Conservation (phyloP, 2,113 vertebrate species). For the Mus pahari region DNA sequence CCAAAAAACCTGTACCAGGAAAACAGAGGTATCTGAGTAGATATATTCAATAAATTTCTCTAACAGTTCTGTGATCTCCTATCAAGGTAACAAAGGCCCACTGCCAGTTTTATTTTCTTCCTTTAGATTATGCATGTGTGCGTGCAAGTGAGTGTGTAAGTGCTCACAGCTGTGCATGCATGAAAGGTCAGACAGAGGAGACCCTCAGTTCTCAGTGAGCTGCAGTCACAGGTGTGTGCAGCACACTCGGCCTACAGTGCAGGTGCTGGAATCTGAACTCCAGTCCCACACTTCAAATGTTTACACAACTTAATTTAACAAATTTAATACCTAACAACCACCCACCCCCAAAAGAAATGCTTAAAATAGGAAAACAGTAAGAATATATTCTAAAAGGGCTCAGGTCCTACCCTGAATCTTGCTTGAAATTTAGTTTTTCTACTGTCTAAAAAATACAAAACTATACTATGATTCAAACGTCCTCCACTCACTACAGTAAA, state of each 20-base stretch:
- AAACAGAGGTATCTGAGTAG: not conserved
- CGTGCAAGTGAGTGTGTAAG: not conserved
- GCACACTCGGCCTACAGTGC: not conserved
- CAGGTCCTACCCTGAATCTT: not conserved
- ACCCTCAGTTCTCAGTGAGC: too few species aligned
- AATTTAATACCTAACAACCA: not conserved
- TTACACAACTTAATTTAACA: conserved; percentile 32
- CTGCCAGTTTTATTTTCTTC: not conserved
- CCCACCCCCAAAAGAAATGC: not conserved
- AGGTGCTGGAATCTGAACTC: not conserved
- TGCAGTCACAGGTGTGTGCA: not conserved
- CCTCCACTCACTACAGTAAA: not conserved
- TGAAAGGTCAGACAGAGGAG: not conserved
- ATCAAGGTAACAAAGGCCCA: conserved; percentile 25
- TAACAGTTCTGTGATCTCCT: conserved; percentile 6
- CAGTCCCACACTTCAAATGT: not conserved
- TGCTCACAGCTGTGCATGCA: too few species aligned
- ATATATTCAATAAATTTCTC: not conserved
- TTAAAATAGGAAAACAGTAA: conserved; percentile 11
- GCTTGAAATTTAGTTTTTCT: not conserved
- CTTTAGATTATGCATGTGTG: too few species aligned
- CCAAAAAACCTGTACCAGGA: not conserved
- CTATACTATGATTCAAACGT: not conserved
- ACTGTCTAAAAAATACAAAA: conserved; percentile 36
- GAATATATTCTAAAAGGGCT: not conserved